Evolutionary conservation across 1,140 invertebrate genomes (phyloP), one percentile per base, ranked within the genome.

Genomic region (Wasmannia auropunctata): DNA sequence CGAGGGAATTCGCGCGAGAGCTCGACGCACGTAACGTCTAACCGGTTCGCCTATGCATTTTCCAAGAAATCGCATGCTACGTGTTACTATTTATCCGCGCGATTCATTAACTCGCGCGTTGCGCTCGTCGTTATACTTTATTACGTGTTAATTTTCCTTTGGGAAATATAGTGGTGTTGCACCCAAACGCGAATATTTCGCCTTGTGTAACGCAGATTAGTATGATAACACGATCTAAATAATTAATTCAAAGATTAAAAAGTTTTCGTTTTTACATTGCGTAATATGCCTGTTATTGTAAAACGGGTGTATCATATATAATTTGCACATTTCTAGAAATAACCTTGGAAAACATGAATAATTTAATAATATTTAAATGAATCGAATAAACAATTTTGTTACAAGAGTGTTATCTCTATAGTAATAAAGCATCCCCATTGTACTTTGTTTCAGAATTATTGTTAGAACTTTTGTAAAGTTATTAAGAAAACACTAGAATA

Each of bases 41-140:
- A 63, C 56, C 76, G 56, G 49, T 34, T 76, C 3, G 28, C 69
- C 28, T 51, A 60, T 77, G 87, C 74, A 83, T 89, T 89, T 88
- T 89, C 77, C 88, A 86, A 81, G 76, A 79, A 88, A 72, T 86
- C 69, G 70, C 88, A 56, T 72, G 46, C 58, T 10, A 65, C 58
- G 7, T 49, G 60, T 81, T 80, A 56, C 22, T 60, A 56, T 72
- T 58, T 72, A 85, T 86, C 69, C 75, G 74, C 70, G 28, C 84
- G 56, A 89, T 86, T 88, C 85, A 77, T 83, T 89, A 86, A 77
- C 25, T 51, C 58, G 22, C 58, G 22, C 60, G 34, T 62, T 46
- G 3, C 19, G 43, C 60, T 46, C 79, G 14, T 46, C 79, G n/a
- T 83, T 83, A 83, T 40, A 40, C 28, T 83, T 83, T 58, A 83